phyloP scores from a whole-genome alignment of 2,113 vertebrate genomes.

The Gallinago jamesoni region DNA sequence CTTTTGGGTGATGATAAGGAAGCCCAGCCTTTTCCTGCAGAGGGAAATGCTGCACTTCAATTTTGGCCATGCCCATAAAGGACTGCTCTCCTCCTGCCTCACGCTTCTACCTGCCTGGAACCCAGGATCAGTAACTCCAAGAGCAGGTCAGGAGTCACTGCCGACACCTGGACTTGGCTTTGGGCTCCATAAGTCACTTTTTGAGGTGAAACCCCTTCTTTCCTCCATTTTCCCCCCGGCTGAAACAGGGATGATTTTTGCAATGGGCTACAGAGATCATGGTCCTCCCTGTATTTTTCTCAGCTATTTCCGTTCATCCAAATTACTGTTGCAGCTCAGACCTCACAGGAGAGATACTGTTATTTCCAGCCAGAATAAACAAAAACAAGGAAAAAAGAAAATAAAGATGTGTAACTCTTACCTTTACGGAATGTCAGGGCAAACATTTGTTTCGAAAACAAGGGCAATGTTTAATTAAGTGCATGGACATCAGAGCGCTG shows the following conservation, averaged over 20 bases:
- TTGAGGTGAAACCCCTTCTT: not conserved
- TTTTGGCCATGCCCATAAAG: not conserved
- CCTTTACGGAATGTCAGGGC: not conserved
- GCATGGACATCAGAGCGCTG: not conserved
- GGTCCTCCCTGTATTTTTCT: not conserved
- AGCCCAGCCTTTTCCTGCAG: not conserved
- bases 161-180: not conserved
- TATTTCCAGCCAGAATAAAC: constrained; percentile 21
- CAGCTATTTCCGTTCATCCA: not conserved
- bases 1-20: not conserved
- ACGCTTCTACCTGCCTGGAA: not conserved
- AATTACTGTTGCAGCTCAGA: constrained; percentile 11
- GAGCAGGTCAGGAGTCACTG: not conserved
- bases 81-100: not conserved
- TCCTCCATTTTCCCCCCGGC: not conserved
- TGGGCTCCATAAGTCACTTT: not conserved
- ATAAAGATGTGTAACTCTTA: not conserved
- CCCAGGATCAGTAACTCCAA: not conserved
- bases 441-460: constrained; percentile 29
- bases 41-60: not conserved
- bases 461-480: not conserved
- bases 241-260: not conserved
- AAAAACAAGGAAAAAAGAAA: constrained; percentile 25
- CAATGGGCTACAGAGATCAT: not conserved
- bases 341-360: not conserved